These are phyloP conservation scores for Parapsyche elsis DNA, from an alignment of 1,140 invertebrate genomes.

Conservation along the genomic window DNA sequence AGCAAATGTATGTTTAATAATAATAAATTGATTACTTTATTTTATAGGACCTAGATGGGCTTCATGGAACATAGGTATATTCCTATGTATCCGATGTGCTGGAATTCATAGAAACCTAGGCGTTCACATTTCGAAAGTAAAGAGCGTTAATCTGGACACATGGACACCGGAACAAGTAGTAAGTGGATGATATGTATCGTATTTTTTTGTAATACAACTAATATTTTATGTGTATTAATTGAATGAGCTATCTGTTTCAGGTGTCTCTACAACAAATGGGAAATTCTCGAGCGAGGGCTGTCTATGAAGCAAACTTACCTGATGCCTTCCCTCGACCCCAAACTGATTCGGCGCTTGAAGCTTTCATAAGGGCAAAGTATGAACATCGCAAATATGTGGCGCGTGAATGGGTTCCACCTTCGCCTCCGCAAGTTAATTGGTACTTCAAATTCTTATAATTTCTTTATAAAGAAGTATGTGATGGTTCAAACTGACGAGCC, in stretches of 20 bases:
- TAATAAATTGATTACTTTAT: not conserved
- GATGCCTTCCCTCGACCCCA: constrained; percentile 95
- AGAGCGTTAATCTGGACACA: constrained; percentile 96
- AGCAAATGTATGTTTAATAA: too few relatives aligned
- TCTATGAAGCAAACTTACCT: constrained; percentile 97
- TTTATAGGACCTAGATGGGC: constrained; percentile 95
- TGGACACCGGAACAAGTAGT: constrained; percentile 99
- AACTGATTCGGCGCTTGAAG: constrained; percentile 92
- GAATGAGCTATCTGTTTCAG: constrained; percentile 57
- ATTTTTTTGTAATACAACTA: not conserved
- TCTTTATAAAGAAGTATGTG: too few relatives aligned
- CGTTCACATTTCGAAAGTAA: constrained; percentile 98
- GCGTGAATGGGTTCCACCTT: constrained; percentile 92
- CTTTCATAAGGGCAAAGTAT: constrained; percentile 97
- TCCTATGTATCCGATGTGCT: constrained; percentile 97
- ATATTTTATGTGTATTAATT: constrained; percentile 2
- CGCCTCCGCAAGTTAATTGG: constrained; percentile 84
- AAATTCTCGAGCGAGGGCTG: constrained; percentile 94
- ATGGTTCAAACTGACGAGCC: too few relatives aligned
- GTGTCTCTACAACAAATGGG: constrained; percentile 95
- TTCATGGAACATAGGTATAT: constrained; percentile 98
- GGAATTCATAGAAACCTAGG: constrained; percentile 97
- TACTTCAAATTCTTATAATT: constrained; percentile 53
- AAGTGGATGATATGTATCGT: constrained; percentile 55
- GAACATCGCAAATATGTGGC: constrained; percentile 99